Evolutionary conservation across 2,888 invertebrate genomes (phyloP).

Genomic region (Lissocephala sabroskyi): DNA sequence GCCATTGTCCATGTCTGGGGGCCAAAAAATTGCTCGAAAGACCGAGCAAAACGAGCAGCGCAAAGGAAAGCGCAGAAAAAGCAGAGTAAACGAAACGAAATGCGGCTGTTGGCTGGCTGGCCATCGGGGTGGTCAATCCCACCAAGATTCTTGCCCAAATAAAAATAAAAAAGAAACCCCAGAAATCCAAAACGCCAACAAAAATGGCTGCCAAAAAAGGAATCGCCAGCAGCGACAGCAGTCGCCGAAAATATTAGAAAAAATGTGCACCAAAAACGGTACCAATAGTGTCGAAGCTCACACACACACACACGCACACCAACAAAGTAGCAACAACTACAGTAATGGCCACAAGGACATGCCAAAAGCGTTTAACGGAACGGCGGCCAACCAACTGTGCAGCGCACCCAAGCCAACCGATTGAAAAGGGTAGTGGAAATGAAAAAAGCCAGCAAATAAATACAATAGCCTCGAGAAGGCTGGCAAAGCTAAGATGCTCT

Average conservation of each 20-base stretch:
- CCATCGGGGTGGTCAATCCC: background rate
- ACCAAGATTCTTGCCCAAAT: slow-evolving; percentile 7
- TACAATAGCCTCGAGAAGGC: too few relatives aligned
- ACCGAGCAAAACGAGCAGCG: slow-evolving; percentile 4
- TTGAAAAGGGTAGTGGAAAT: too few relatives aligned
- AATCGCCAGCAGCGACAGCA: slow-evolving; percentile 37
- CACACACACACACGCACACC: slow-evolving; percentile 9
- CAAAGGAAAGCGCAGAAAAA: slow-evolving; percentile 9
- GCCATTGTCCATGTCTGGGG: slow-evolving; percentile 13
- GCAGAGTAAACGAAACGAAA: slow-evolving; percentile 4
- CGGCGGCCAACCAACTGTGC: slow-evolving; percentile 40
- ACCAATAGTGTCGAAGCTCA: slow-evolving; percentile 21
- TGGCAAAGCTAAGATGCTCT: too few relatives aligned
- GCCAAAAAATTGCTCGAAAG: slow-evolving; percentile 7
- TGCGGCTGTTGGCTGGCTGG: background rate
- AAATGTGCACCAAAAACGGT: slow-evolving; percentile 27
- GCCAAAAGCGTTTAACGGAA: slow-evolving; percentile 50
- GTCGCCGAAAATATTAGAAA: slow-evolving; percentile 26
- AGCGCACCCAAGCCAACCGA: too few relatives aligned
- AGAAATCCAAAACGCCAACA: slow-evolving; percentile 1
- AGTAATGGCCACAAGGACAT: slow-evolving; percentile 41
- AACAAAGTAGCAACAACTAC: slow-evolving; percentile 5
- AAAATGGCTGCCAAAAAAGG: background rate
- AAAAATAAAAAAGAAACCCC: slow-evolving; percentile 3
- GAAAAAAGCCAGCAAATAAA: too few relatives aligned